Evolutionary conservation across 1,140 invertebrate genomes (phyloP).

Genomic region (Drosophila lini): DNA sequence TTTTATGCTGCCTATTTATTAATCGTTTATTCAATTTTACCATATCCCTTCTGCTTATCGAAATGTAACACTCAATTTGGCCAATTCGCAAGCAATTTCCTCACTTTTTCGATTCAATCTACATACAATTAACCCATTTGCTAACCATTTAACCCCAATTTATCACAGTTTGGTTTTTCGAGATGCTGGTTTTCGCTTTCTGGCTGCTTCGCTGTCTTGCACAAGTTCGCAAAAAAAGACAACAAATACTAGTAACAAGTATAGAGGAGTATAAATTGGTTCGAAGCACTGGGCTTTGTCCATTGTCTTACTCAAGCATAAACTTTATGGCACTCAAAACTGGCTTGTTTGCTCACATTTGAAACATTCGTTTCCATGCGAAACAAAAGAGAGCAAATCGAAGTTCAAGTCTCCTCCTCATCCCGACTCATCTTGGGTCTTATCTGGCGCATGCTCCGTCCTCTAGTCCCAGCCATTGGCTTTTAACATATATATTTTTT

Average conservation of each 20-base stretch:
- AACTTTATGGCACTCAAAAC: slow-evolving; percentile 63
- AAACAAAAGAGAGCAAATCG: slow-evolving; percentile 52
- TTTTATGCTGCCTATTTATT: not conserved
- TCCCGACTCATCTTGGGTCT: slow-evolving; percentile 24
- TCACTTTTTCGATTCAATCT: slow-evolving; percentile 37
- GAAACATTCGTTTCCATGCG: slow-evolving; percentile 62
- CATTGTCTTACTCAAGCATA: slow-evolving; percentile 74
- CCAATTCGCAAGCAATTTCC: slow-evolving; percentile 22
- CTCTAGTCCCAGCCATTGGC: slow-evolving; percentile 29
- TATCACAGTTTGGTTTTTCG: slow-evolving; percentile 37
- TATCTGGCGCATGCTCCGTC: slow-evolving; percentile 32
- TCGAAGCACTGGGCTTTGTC: slow-evolving; percentile 30
- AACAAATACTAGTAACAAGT: slow-evolving; percentile 23
- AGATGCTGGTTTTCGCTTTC: slow-evolving; percentile 46
- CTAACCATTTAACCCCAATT: slow-evolving; percentile 61
- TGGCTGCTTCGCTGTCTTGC: slow-evolving; percentile 30
- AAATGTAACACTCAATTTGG: slow-evolving; percentile 20
- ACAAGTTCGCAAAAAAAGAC: slow-evolving; percentile 45
- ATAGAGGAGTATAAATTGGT: slow-evolving; percentile 52
- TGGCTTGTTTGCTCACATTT: slow-evolving; percentile 51
- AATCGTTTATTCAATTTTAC: slow-evolving; percentile 9
- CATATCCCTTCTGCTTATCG: slow-evolving; percentile 1
- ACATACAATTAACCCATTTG: slow-evolving; percentile 64
- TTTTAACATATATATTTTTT: slow-evolving; percentile 70
- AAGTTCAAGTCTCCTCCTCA: slow-evolving; percentile 38